A percentile compares a stretch with the other conserved stretches of the same genome.
Conservation (phyloP, 2,888 invertebrate genomes). For the Tiliacea aurago region DNA sequence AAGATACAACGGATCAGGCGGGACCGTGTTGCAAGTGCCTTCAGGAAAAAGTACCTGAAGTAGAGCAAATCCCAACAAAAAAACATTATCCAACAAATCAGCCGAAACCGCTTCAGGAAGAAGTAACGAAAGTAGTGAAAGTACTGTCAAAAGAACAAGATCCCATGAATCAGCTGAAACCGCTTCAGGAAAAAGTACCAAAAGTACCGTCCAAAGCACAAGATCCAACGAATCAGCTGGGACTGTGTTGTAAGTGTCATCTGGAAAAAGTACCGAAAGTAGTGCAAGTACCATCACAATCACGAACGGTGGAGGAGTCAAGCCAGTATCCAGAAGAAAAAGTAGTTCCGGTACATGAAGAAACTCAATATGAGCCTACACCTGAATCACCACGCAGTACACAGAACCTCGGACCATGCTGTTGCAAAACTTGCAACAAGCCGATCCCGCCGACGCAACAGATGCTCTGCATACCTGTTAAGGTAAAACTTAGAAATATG, state of each 20-base stretch:
- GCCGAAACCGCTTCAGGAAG: not conserved
- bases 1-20: not conserved
- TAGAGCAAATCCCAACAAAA: not conserved
- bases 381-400: not conserved
- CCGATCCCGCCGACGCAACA: not conserved
- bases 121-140: not conserved
- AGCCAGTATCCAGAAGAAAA: constrained; percentile 65
- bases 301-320: constrained; percentile 15
- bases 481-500: constrained; percentile 20
- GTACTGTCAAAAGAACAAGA: not conserved
- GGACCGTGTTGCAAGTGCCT: not conserved
- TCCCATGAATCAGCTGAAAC: not conserved
- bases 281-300: constrained; percentile 42
- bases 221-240: not conserved
- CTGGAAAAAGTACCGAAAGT: not conserved
- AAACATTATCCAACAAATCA: not conserved
- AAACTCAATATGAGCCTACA: constrained; percentile 52
- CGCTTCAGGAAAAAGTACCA: not conserved
- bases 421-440: constrained; percentile 24
- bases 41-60: too few species aligned
- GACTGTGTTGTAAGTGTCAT: not conserved
- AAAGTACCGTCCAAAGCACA: not conserved
- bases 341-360: constrained; percentile 30
- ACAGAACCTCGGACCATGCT: constrained; percentile 7
- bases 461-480: constrained; percentile 12